Base-by-base conservation (phyloP, 2,888 invertebrate genomes). In the Philereme vetulata region DNA sequence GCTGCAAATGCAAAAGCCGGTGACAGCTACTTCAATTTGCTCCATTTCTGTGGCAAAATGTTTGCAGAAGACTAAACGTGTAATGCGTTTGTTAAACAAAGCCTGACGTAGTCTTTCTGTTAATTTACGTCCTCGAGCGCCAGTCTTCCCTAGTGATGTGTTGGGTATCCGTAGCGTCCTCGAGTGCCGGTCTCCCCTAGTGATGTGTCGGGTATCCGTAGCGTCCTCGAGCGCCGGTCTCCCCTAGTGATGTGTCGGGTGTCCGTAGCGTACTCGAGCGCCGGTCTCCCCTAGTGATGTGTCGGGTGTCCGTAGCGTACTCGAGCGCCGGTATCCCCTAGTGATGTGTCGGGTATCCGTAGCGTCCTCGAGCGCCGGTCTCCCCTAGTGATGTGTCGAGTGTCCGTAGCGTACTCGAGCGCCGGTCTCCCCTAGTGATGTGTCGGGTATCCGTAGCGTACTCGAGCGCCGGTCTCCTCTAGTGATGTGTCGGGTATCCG, bases 21-120 rank as follows among this genome's bases (percentile, higher is more conserved):
- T 34, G 34, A 33, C 34, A 55, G 53, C 33, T 70, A 40, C 62
- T 68, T 70, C 72, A 56, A 71, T 61, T 40, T 48, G 52, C 45
- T 64, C 8, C 66, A 65, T 3, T 35, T 52, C 42, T 45, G 42
- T 42, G 49, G 48, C 43, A 10, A 54, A 68, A 70, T 62, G 67
- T 72, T 71, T 71, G 66, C 75, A 72, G 66, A 68, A 77, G 72
- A 71, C 75, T 78, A 72, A 77, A 74, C 75, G 67, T 72, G 75
- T 80, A 76, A 82, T 76, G 71, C 76, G 71, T 77, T 77, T 71
- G 76, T 72, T 76, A 78, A 81, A 82, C 78, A 80, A 80, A 78
- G 75, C 78, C 70, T 61, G 66, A 68, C 71, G 74, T 74, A 66
- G 74, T 73, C 77, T 73, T 75, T 70, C 65, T 74, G 77, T 72